Conservation (phyloP, 2,113 vertebrate genomes). For the Pica pica region DNA sequence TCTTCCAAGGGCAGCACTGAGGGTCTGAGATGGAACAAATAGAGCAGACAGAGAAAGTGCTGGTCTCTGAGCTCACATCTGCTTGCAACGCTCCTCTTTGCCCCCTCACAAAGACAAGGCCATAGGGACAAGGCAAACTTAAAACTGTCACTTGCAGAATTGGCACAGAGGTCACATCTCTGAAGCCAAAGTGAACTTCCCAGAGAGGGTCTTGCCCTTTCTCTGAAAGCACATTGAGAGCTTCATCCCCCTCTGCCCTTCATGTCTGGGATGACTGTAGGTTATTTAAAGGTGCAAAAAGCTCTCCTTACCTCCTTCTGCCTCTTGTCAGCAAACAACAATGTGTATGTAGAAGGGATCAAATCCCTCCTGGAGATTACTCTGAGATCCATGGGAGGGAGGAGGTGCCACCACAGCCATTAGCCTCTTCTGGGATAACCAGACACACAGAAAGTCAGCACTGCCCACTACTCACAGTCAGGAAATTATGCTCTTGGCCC, state of each 20-base stretch:
- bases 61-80: not conserved
- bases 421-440: not conserved
- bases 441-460: not conserved
- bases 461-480: not conserved
- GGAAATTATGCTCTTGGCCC: not conserved
- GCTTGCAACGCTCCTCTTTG: rapidly evolving
- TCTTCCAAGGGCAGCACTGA: not conserved
- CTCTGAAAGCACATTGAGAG: not conserved
- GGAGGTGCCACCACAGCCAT: not conserved
- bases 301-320: not conserved
- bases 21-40: not conserved
- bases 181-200: not conserved
- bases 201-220: not conserved
- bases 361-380: not conserved
- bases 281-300: not conserved
- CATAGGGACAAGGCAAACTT: not conserved
- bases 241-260: not conserved
- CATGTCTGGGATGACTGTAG: not conserved
- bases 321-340: not conserved
- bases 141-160: not conserved
- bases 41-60: not conserved
- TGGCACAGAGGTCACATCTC: not conserved
- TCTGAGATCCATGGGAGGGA: not conserved
- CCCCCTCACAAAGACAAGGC: not conserved
- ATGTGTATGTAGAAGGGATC: not conserved